Evolutionary conservation across 2,113 vertebrate genomes (phyloP).

Genomic region (Apodemus sylvaticus): DNA sequence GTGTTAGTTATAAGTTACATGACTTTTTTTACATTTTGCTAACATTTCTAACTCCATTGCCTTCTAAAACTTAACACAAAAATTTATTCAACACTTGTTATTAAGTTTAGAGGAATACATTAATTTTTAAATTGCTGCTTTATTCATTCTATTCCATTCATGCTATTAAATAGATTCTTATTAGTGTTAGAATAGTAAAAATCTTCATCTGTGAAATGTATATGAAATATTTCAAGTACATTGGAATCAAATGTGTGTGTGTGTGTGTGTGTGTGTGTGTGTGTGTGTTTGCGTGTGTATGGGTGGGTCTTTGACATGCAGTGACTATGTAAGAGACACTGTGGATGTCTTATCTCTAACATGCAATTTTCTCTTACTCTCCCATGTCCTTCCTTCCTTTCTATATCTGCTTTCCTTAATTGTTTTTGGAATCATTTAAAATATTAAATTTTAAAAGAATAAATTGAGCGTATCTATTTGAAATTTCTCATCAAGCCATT

Average conservation of each 20-base stretch:
- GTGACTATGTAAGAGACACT: not conserved
- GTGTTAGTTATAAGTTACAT: not conserved
- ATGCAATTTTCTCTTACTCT: not conserved
- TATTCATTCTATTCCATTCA: slow-evolving; percentile 27
- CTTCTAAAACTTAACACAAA: not conserved
- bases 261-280: not conserved
- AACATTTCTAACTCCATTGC: not conserved
- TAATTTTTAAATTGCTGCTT: not conserved
- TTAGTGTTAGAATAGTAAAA: not conserved
- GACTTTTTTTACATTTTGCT: not conserved
- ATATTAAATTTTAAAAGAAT: not conserved
- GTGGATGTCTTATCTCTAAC: not conserved
- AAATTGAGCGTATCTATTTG: not conserved
- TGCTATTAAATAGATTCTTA: not conserved
- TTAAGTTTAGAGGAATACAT: not conserved
- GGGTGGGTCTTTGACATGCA: not conserved
- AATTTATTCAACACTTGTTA: slow-evolving; percentile 1
- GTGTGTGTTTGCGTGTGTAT: not conserved
- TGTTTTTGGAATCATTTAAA: not conserved
- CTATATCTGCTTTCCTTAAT: not conserved
- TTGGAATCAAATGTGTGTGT: not conserved
- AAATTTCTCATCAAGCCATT: not conserved
- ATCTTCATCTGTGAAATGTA: not conserved
- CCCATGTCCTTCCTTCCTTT: too few species aligned
- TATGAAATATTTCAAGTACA: not conserved